Evolutionary conservation across 1,140 invertebrate genomes (phyloP).

Genomic region (Aphaenogaster floridana): DNA sequence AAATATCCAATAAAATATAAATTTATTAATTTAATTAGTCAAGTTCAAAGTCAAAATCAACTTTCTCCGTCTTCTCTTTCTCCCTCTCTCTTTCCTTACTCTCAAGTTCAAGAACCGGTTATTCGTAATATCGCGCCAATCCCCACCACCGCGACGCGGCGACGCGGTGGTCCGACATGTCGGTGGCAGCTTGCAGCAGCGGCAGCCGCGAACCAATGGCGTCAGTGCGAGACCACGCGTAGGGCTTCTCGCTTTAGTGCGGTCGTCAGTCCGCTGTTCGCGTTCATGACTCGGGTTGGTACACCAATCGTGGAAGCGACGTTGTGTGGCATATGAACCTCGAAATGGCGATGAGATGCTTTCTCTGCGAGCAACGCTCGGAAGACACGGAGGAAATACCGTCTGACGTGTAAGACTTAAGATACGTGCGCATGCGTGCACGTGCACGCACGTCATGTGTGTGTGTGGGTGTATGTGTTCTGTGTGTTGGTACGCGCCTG

Average conservation of each 20-base stretch:
- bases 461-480: not conserved
- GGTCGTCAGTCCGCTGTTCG: constrained; percentile 21
- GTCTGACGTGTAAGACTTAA: constrained; percentile 1
- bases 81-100: not conserved
- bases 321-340: too few relatives aligned
- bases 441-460: not conserved
- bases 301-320: not conserved
- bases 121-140: constrained; percentile 39
- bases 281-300: not conserved
- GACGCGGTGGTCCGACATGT: not conserved
- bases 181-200: not conserved
- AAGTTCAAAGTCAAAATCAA: not conserved
- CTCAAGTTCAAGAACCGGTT: too few relatives aligned
- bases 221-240: not conserved
- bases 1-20: too few relatives aligned
- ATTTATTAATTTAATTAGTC: too few relatives aligned
- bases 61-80: not conserved
- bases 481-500: not conserved
- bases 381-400: not conserved
- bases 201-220: not conserved
- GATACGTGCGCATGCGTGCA: not conserved
- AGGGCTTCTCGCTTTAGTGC: not conserved
- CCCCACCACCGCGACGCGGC: not conserved
- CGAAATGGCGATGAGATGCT: constrained; percentile 19
- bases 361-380: not conserved